Evolutionary conservation across 1,140 invertebrate species (phyloP).

Genomic region (Periplaneta americana): DNA sequence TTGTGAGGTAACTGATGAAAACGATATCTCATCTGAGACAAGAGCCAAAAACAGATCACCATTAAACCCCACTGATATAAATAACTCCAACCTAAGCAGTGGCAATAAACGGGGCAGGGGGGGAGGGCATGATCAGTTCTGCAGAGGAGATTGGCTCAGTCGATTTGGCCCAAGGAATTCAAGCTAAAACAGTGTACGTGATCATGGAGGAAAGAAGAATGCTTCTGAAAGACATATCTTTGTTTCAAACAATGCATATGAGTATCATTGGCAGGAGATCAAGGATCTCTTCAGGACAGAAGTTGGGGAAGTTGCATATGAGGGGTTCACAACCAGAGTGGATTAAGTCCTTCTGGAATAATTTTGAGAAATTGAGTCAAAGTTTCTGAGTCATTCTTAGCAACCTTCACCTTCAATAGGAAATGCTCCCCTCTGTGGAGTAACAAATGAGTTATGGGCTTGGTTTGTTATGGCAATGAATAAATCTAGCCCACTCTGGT

Average conservation of each 20-base stretch:
- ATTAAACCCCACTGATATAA: background rate
- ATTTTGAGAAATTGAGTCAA: too few species aligned
- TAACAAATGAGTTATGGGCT: too few species aligned
- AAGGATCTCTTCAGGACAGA: constrained; percentile 89
- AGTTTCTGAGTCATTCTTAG: too few species aligned
- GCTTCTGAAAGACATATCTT: constrained; percentile 67
- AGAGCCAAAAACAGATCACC: too few species aligned
- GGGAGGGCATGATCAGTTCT: constrained; percentile 49
- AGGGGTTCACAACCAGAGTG: too few species aligned
- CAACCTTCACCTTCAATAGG: too few species aligned
- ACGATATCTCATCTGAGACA: too few species aligned
- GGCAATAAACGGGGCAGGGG: constrained; percentile 44
- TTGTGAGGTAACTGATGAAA: too few species aligned
- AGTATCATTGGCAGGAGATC: constrained; percentile 94
- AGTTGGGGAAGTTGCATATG: constrained; percentile 93
- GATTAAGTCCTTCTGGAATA: too few species aligned
- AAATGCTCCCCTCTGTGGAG: too few species aligned
- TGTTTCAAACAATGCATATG: constrained; percentile 97
- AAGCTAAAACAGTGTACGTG: constrained; percentile 44
- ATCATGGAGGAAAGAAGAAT: constrained; percentile 38
- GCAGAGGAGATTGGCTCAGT: constrained; percentile 46
- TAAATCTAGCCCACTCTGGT: too few species aligned
- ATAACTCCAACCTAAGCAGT: constrained; percentile 8
- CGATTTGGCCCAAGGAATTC: constrained; percentile 45
- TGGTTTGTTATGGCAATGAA: too few species aligned